Conservation (phyloP, 2,797 vertebrate species). For the Molossus alvarezi region DNA sequence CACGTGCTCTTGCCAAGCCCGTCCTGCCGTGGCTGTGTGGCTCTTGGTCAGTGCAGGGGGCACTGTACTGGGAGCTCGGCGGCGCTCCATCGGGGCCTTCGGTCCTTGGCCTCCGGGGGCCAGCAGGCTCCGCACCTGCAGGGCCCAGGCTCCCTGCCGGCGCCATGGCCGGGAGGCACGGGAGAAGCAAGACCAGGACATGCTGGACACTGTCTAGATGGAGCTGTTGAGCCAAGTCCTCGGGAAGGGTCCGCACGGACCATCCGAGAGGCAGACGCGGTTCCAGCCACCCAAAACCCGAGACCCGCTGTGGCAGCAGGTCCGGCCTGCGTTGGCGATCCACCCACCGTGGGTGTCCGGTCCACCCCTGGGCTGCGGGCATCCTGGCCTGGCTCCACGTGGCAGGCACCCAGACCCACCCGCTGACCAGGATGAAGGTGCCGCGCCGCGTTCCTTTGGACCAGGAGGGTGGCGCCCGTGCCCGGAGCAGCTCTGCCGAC, state of each 20-base stretch:
- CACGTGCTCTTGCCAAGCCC: neutral
- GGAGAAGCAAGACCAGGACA: accelerated
- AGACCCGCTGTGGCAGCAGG: accelerated
- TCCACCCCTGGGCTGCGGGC: neutral
- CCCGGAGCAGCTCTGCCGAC: accelerated
- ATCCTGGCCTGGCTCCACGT: accelerated
- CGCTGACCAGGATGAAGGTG: neutral
- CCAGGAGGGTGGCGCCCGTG: accelerated
- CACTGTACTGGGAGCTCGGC: neutral
- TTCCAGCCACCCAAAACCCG: accelerated
- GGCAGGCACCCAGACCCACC: accelerated
- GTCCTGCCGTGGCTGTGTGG: accelerated
- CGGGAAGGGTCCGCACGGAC: accelerated
- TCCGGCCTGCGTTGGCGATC: neutral
- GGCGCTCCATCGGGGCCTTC: accelerated
- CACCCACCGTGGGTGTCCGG: accelerated
- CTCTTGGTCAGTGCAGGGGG: accelerated
- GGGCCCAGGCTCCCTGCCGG: neutral
- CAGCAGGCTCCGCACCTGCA: neutral
- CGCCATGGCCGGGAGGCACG: accelerated
- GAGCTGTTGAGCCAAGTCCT: neutral
- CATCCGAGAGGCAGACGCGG: accelerated
- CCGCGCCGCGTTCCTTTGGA: accelerated
- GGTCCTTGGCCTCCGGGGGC: neutral
- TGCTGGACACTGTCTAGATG: accelerated